Base-by-base conservation (phyloP, 92 coral and sea anemone species). In the Isaurus tuberculatus region DNA sequence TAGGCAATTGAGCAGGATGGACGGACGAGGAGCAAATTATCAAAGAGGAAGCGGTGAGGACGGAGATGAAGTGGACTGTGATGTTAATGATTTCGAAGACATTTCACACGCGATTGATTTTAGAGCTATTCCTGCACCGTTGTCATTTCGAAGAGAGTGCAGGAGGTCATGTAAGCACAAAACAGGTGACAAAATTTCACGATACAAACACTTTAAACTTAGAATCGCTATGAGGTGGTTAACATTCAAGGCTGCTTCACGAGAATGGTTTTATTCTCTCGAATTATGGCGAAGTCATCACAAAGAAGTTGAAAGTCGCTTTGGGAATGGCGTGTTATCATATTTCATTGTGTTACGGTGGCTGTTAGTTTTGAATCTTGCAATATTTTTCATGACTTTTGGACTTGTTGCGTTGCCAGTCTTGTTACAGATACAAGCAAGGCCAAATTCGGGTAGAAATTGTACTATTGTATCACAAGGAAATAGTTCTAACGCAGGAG, bases 311-410 rank as follows among this genome's bases (percentile, higher is more conserved):
- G 99, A 96, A 65, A 97, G 99, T 7, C 98, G 95, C 64, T 96
- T 96, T 83, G 99, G 98, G 19, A 94, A 95, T 87, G 99, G 99
- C 33, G 99, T 96, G 83, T 87, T 94, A 5, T 96, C 99, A 29
- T 96, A 94, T 85, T 96, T 96, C 90, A 90, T 91, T 22, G 95
- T 96, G 69, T 95, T 96, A 28, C 94, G 98, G 63, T 96, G 99
- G 99, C 83, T 96, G 30, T 48, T 94, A 88, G 74, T 96, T 70
- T 86, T 96, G 66, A 95, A 96, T 64, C 70, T 96, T 61, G 74
- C 94, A 36, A 92, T 92, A 10, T 96, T 94, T 61, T 60, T 93
- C 64, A 42, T 96, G 79, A 95, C 95, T 73, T 92, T 94, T 66
- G 91, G 99, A 75, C 91, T 96, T 72, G 95, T 96, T 72, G 92